A percentile compares a stretch with the other conserved stretches of the same genome.
phyloP scores from a whole-genome alignment of 2,113 vertebrate genomes.

The Penelope pileata region DNA sequence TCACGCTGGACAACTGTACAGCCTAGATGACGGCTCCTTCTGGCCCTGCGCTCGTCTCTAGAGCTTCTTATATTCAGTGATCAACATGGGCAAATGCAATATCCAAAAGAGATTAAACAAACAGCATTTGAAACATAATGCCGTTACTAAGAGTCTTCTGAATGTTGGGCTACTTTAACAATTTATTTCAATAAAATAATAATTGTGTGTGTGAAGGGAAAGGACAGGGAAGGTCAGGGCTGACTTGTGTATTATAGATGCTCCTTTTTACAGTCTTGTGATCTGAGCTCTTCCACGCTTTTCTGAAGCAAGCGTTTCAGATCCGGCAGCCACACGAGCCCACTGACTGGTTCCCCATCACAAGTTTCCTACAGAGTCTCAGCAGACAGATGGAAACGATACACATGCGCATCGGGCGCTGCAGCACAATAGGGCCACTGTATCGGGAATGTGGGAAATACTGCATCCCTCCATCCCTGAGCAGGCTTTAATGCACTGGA shows the following conservation, averaged over 20 bases:
- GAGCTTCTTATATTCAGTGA: neutral
- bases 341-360: slow-evolving; percentile 45
- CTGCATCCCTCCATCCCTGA: slow-evolving; percentile 42
- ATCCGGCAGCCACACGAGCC: slow-evolving; percentile 11
- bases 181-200: neutral
- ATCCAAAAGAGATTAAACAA: neutral
- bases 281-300: neutral
- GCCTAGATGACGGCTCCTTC: neutral
- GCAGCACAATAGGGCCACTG: slow-evolving; percentile 41
- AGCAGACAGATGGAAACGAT: slow-evolving; percentile 64
- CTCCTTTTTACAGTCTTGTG: neutral
- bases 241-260: neutral
- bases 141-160: neutral
- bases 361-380: slow-evolving; percentile 52
- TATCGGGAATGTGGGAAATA: slow-evolving; percentile 48
- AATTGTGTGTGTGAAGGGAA: neutral
- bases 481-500: slow-evolving; percentile 36
- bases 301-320: slow-evolving; percentile 15
- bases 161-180: neutral
- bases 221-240: neutral
- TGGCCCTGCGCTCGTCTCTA: neutral
- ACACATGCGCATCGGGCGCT: slow-evolving; percentile 44
- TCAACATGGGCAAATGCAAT: neutral
- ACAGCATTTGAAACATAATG: neutral
- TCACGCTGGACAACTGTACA: neutral